A percentile compares a stretch with the other conserved stretches of the same genome.
Conservation (phyloP, 1,140 invertebrate genomes). For the Megathymus violae region DNA sequence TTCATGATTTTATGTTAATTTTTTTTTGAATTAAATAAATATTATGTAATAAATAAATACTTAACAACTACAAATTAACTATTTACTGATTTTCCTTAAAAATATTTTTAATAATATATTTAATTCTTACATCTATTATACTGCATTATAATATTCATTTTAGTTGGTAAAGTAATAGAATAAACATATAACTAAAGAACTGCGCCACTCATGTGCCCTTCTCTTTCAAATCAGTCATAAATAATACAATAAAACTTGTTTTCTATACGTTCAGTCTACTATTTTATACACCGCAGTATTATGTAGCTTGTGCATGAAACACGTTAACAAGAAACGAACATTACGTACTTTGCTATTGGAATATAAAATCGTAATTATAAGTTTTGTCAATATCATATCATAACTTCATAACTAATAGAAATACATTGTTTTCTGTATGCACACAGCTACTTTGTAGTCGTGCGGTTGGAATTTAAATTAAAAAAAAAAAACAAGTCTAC, state of each 20-base stretch:
- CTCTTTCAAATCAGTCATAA: conserved; percentile 59
- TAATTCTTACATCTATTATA: neutral
- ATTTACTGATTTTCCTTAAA: too few species aligned
- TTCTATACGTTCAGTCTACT: conserved; percentile 28
- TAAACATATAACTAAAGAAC: neutral
- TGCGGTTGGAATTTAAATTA: conserved; percentile 73
- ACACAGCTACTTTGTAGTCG: conserved; percentile 56
- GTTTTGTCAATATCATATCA: too few species aligned
- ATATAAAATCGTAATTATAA: too few species aligned
- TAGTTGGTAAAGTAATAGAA: neutral
- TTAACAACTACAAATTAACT: too few species aligned
- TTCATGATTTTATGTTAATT: too few species aligned
- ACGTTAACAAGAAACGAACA: too few species aligned
- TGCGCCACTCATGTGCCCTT: conserved; percentile 62
- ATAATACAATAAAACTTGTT: conserved; percentile 55
- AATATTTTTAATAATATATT: neutral
- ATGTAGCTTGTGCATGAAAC: conserved; percentile 1
- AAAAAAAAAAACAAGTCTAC: conserved; percentile 69
- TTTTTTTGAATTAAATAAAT: too few species aligned
- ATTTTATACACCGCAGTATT: neutral
- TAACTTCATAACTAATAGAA: too few species aligned
- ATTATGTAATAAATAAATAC: neutral
- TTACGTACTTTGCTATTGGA: conserved; percentile 37
- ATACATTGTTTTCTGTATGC: conserved; percentile 48
- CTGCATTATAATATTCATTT: neutral